Conservation (phyloP, 2,888 invertebrate species). For the Seladonia tumulorum region DNA sequence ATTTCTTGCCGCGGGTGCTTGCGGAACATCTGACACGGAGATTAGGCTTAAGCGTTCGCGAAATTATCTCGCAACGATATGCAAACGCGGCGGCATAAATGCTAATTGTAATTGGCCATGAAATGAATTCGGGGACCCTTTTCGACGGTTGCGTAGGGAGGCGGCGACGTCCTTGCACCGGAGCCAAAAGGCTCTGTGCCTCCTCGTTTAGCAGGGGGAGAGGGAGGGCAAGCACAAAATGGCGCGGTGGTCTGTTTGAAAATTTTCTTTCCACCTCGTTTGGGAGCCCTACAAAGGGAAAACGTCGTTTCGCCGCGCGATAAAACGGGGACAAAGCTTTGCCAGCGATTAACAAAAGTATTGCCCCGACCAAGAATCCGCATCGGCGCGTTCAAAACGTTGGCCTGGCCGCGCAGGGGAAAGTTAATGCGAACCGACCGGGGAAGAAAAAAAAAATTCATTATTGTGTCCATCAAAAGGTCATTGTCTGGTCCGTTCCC, state of each 20-base stretch:
- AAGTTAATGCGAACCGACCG: constrained; percentile 20
- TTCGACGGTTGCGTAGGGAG: constrained; percentile 46
- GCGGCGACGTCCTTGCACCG: constrained; percentile 50
- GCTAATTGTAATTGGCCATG: constrained; percentile 76
- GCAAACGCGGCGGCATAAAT: constrained; percentile 74
- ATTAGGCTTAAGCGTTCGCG: constrained; percentile 71
- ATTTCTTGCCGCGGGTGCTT: constrained; percentile 44
- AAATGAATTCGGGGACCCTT: constrained; percentile 74
- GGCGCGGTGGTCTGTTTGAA: constrained; percentile 40
- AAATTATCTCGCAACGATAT: constrained; percentile 73
- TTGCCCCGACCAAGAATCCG: constrained; percentile 27
- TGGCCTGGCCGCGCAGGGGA: background rate
- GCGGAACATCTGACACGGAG: constrained; percentile 68
- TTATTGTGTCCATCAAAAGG: constrained; percentile 20
- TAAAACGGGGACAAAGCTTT: constrained; percentile 43
- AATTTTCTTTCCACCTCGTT: constrained; percentile 57
- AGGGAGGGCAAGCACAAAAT: constrained; percentile 21
- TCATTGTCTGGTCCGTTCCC: constrained; percentile 18
- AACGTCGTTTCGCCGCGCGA: constrained; percentile 41
- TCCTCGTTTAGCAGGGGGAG: constrained; percentile 39
- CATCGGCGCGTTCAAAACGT: background rate
- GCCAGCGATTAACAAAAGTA: constrained; percentile 32
- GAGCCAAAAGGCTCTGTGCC: constrained; percentile 58
- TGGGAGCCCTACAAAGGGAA: constrained; percentile 1
- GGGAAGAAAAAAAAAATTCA: constrained; percentile 14